These are phyloP conservation scores for Stenurella melanura DNA, from an alignment of 2,888 invertebrate species.

Conservation along the genomic window DNA sequence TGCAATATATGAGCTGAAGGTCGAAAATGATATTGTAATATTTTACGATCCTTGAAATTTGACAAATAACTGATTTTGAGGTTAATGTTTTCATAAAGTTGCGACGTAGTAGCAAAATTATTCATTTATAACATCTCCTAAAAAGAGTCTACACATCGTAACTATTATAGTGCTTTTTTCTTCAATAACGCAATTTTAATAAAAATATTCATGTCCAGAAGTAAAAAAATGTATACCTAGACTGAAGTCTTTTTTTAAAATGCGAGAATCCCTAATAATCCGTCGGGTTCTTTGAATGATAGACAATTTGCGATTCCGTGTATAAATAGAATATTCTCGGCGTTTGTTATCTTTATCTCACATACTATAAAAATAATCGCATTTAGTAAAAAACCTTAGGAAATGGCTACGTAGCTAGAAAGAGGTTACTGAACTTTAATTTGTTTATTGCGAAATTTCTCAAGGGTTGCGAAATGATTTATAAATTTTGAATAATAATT, in stretches of 20 bases:
- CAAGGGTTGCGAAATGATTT: conserved; percentile 51
- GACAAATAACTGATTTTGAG: conserved; percentile 29
- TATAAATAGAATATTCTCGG: conserved; percentile 26
- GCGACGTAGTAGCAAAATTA: conserved; percentile 2
- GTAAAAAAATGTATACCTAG: too few relatives aligned
- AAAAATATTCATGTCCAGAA: too few relatives aligned
- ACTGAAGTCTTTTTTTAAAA: too few relatives aligned
- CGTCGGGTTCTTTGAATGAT: neutral
- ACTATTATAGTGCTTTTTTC: too few relatives aligned
- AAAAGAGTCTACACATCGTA: neutral
- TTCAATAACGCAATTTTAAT: too few relatives aligned
- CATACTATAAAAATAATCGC: conserved; percentile 25
- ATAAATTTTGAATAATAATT: conserved; percentile 45
- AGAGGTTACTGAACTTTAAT: conserved; percentile 20
- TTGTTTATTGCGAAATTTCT: conserved; percentile 43
- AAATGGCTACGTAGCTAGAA: conserved; percentile 1
- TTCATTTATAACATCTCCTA: conserved; percentile 7
- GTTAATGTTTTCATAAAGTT: conserved; percentile 31
- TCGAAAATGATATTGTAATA: conserved; percentile 36
- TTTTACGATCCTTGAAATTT: conserved; percentile 28
- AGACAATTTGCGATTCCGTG: conserved; percentile 8
- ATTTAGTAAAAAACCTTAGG: conserved; percentile 15
- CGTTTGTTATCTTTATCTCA: conserved; percentile 24
- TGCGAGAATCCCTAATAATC: neutral
- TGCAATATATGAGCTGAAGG: conserved; percentile 31